A percentile compares a stretch with the other conserved stretches of the same genome.
Evolutionary conservation across 2,888 invertebrate species (phyloP).

Genomic region (Phaonia tiefii): DNA sequence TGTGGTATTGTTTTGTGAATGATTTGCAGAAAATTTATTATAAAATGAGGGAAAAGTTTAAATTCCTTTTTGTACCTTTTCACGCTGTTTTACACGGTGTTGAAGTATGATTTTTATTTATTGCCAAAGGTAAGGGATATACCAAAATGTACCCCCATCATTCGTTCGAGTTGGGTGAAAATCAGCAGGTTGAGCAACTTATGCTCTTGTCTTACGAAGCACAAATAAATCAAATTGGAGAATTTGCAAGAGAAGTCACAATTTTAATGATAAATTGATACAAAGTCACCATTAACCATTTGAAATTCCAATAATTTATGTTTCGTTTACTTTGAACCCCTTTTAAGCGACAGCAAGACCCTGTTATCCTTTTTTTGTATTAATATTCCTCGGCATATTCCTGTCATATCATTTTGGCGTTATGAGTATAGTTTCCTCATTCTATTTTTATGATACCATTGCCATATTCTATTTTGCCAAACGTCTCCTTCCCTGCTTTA

Average conservation of each 20-base stretch:
- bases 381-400: neutral
- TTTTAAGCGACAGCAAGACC: neutral
- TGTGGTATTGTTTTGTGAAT: conserved; percentile 24
- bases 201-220: no score
- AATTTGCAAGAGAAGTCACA: conserved; percentile 1
- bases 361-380: conserved; percentile 2
- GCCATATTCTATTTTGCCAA: conserved; percentile 34
- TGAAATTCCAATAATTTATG: conserved; percentile 14
- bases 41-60: conserved; percentile 23
- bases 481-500: conserved; percentile 16
- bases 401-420: neutral
- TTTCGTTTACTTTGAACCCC: conserved; percentile 14
- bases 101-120: conserved; percentile 49
- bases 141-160: neutral
- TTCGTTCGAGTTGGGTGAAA: neutral
- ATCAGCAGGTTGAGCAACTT: conserved; percentile 3
- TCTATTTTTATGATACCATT: conserved; percentile 34
- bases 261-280: conserved; percentile 15
- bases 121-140: conserved; percentile 40
- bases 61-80: conserved; percentile 22
- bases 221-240: conserved; percentile 43
- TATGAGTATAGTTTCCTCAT: neutral
- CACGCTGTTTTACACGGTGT: conserved; percentile 7
- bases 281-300: neutral
- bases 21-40: conserved; percentile 44